Evolutionary conservation across 2,797 vertebrate genomes (phyloP).

Genomic region (Clamator glandarius): DNA sequence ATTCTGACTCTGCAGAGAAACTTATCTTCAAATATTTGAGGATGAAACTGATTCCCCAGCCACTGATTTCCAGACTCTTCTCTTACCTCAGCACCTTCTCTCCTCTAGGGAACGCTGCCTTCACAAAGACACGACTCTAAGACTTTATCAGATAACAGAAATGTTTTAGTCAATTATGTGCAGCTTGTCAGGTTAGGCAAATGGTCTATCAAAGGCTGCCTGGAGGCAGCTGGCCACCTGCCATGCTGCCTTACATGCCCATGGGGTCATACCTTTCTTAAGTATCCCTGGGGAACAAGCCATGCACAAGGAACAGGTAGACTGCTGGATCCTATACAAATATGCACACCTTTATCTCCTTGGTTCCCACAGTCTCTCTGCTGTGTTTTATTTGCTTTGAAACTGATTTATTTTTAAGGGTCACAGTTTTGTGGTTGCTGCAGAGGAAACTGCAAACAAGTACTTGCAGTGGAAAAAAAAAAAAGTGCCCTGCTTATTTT

Average conservation of each 20-base stretch:
- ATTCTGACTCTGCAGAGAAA: neutral
- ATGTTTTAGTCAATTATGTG: neutral
- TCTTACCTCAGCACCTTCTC: neutral
- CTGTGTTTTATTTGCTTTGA: neutral
- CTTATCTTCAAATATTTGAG: neutral
- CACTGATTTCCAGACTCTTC: neutral
- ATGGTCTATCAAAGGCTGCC: neutral
- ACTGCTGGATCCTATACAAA: neutral
- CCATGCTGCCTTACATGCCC: neutral
- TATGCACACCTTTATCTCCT: neutral
- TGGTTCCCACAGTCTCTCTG: neutral
- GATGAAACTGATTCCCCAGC: neutral
- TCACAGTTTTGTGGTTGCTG: neutral
- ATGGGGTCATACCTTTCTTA: rapidly evolving
- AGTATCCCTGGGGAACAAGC: neutral
- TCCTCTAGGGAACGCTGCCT: neutral
- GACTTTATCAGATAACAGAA: neutral
- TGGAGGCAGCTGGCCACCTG: neutral
- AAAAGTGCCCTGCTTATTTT: neutral
- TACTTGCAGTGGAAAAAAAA: neutral
- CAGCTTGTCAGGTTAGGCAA: neutral
- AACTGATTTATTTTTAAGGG: neutral
- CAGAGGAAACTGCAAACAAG: neutral
- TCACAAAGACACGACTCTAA: neutral
- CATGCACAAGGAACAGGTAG: neutral